Evolutionary conservation across 2,888 invertebrate genomes (phyloP).

Genomic region (Erebia ligea): DNA sequence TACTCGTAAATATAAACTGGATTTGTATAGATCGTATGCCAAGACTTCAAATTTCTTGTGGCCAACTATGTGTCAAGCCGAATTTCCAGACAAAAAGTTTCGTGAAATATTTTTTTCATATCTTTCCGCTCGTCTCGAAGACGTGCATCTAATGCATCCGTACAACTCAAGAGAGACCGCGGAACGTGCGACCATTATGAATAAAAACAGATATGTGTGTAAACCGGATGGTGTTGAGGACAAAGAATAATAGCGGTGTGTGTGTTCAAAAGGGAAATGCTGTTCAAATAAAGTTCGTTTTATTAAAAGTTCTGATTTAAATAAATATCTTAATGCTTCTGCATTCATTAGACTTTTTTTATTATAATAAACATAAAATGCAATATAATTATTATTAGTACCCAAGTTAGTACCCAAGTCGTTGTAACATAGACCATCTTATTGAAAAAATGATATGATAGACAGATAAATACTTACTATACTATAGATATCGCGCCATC

Average conservation of each 20-base stretch:
- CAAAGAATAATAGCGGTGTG: conserved; percentile 41
- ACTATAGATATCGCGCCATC: no score
- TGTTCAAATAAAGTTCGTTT: neutral
- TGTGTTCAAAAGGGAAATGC: neutral
- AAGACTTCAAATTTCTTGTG: conserved; percentile 64
- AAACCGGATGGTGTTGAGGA: conserved; percentile 54
- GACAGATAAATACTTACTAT: no score
- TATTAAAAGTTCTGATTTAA: neutral
- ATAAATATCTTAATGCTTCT: no score
- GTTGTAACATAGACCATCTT: no score
- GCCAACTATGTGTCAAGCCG: conserved; percentile 69
- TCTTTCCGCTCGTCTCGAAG: conserved; percentile 55
- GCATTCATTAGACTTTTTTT: no score
- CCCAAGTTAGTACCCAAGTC: no score
- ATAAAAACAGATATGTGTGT: conserved; percentile 58
- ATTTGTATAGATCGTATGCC: conserved; percentile 60
- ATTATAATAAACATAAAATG: no score
- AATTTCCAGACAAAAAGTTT: conserved; percentile 71
- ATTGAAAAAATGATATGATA: no score
- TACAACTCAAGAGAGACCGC: conserved; percentile 54
- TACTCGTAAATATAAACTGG: conserved; percentile 53
- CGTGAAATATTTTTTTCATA: conserved; percentile 74
- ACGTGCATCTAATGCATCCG: conserved; percentile 64
- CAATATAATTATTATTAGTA: no score
- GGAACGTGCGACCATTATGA: conserved; percentile 50